These are phyloP conservation scores for Penaeus vannamei DNA, from an alignment of 1,140 invertebrate genomes.

Conservation along the genomic window DNA sequence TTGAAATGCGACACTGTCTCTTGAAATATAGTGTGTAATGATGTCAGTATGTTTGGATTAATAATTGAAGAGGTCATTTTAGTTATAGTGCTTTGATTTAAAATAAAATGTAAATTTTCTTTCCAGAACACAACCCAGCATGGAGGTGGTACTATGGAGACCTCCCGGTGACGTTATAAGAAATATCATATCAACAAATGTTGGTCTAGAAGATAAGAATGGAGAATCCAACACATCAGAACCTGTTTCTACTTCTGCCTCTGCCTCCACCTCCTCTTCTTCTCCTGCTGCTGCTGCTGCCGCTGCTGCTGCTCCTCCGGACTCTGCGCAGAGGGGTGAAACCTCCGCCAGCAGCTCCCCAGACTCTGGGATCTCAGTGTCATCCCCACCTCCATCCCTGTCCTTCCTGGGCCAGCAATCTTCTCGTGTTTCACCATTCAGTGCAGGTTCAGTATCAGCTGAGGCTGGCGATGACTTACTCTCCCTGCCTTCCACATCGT, in stretches of 20 bases:
- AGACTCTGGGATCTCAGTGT: constrained; percentile 40
- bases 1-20: too few relatives aligned
- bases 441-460: neutral
- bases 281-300: neutral
- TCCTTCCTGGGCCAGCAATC: neutral
- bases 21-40: too few relatives aligned
- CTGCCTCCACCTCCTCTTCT: neutral
- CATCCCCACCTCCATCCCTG: neutral
- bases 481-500: constrained; percentile 53
- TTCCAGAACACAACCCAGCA: constrained; percentile 50
- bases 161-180: constrained; percentile 39
- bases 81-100: neutral
- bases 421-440: neutral
- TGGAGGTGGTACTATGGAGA: constrained; percentile 59
- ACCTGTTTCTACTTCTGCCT: neutral
- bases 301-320: too few relatives aligned
- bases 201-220: neutral
- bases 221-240: constrained; percentile 2
- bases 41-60: too few relatives aligned
- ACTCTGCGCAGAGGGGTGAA: too few relatives aligned
- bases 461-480: constrained; percentile 38
- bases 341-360: constrained; percentile 21
- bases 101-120: neutral
- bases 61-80: too few relatives aligned
- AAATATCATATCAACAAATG: constrained; percentile 37